Base-by-base conservation (phyloP, 2,888 invertebrate genomes). In the Lypha dubia region DNA sequence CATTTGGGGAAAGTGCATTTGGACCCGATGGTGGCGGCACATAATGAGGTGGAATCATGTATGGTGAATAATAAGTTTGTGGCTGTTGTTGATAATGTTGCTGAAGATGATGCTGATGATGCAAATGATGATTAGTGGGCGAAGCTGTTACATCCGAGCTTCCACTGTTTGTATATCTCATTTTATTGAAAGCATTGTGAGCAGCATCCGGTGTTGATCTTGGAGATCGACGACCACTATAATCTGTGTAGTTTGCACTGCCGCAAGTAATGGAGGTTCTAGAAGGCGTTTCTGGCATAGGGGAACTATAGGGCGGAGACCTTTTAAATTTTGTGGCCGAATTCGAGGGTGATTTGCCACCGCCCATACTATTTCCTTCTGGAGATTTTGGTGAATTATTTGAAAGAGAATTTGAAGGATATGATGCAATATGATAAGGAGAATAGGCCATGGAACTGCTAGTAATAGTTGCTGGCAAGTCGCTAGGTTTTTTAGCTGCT, bases 371-470 rank as follows among this genome's bases (percentile, higher is more conserved):
- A 76, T 88, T 89, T 82, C 88, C 89, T 85, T 91, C 92, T 51
- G 93, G 92, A 58, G 93, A 91, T 86, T 93, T 91, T 32, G 93
- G 93, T 84, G 92, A 92, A 5, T 91, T 88, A 80, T 89, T 91
- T 15, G 87, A 86, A 65, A 89, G 90, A 8, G 87, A 85, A 68
- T 88, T 89, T 46, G 82, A 79, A 90, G 88, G 71, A 91, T 85
- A 67, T 77, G 93, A 89, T 92, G 92, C 90, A 91, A 92, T 88
- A 92, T 91, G 88, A 91, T 93, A 82, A 41, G 87, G 84, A 70
- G 88, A 87, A 85, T 87, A 87, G 68, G 87, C 88, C 86, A 87
- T 41, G 44, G 84, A 76, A 86, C 87, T 90, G 71, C 89, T 90
- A 15, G 90, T 88, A 51, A 90, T 88, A 11, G 90, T 88, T 60